phyloP scores from a whole-genome alignment of 1,140 invertebrate species.

The Lordiphosa collinella region DNA sequence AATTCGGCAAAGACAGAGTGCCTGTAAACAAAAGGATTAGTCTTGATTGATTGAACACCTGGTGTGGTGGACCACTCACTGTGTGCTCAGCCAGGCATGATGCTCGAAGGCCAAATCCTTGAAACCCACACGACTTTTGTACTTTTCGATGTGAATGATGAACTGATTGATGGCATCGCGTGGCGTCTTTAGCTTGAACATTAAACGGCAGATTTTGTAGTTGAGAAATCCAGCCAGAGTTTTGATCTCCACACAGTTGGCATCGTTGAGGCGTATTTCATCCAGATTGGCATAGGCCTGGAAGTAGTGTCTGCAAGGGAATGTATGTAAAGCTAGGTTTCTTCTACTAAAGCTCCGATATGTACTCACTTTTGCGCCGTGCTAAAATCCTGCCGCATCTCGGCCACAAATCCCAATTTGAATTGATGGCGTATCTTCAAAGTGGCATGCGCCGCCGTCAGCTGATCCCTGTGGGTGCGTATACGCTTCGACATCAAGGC shows the following conservation, averaged over 20 bases:
- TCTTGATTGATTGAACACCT: no score
- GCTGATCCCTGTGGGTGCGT: constrained; percentile 92
- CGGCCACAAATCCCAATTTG: constrained; percentile 98
- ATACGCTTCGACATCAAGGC: constrained; percentile 92
- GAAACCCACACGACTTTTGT: constrained; percentile 88
- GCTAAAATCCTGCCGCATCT: constrained; percentile 93
- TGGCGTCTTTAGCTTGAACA: constrained; percentile 93
- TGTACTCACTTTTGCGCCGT: constrained; percentile 94
- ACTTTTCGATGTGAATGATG: constrained; percentile 93
- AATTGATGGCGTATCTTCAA: constrained; percentile 97
- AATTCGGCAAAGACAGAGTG: constrained; percentile 93
- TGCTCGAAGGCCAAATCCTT: constrained; percentile 95
- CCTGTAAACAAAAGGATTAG: constrained; percentile 48
- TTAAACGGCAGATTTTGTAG: constrained; percentile 95
- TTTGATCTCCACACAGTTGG: constrained; percentile 95
- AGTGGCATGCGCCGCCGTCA: constrained; percentile 94
- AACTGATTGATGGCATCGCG: constrained; percentile 97
- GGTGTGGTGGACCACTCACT: no score
- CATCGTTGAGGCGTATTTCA: constrained; percentile 92
- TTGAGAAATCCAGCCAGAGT: constrained; percentile 96
- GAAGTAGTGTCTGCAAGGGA: constrained; percentile 90
- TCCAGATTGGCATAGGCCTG: constrained; percentile 94
- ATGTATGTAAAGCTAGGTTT: no score
- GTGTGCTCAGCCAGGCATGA: constrained; percentile 97
- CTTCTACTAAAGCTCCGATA: no score